Conservation (phyloP, 2,888 invertebrate genomes). For the Drosophila formosana region DNA sequence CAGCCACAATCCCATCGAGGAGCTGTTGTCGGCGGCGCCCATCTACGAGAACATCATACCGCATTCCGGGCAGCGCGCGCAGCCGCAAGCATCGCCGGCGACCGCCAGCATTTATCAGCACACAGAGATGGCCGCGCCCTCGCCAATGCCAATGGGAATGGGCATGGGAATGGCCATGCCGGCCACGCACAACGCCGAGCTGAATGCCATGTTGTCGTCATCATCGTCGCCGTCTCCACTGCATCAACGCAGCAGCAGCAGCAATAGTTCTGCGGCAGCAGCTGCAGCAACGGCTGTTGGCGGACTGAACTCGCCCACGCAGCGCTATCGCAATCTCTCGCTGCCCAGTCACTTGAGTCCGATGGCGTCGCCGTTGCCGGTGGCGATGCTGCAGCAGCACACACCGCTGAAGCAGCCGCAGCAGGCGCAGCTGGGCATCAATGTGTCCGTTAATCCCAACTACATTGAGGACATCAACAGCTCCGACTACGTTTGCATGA, state of each 20-base stretch:
- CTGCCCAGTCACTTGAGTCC: slow-evolving; percentile 81
- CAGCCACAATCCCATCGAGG: slow-evolving; percentile 37
- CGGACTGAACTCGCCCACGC: slow-evolving; percentile 62
- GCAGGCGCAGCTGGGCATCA: slow-evolving; percentile 69
- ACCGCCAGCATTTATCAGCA: slow-evolving; percentile 84
- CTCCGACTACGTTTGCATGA: slow-evolving; percentile 94
- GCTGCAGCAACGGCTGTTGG: slow-evolving; percentile 21
- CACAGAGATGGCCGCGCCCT: slow-evolving; percentile 74
- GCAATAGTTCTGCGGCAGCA: slow-evolving; percentile 69
- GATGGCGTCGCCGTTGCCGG: slow-evolving; percentile 52
- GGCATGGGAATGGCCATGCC: slow-evolving; percentile 34
- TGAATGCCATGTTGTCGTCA: slow-evolving; percentile 70
- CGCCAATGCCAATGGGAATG: slow-evolving; percentile 38
- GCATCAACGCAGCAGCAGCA: slow-evolving; percentile 83
- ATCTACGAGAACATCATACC: slow-evolving; percentile 89
- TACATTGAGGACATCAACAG: slow-evolving; percentile 90
- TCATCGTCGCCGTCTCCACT: slow-evolving; percentile 82
- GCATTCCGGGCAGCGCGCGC: slow-evolving; percentile 86
- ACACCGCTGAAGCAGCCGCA: slow-evolving; percentile 80
- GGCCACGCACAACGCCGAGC: slow-evolving; percentile 52
- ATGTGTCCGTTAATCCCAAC: slow-evolving; percentile 84
- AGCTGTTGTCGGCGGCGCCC: slow-evolving; percentile 85
- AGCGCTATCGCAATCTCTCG: slow-evolving; percentile 84
- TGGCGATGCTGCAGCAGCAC: slow-evolving; percentile 78
- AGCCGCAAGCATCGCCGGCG: slow-evolving; percentile 85